Conservation (phyloP, 2,888 invertebrate genomes). For the Nysson spinosus region DNA sequence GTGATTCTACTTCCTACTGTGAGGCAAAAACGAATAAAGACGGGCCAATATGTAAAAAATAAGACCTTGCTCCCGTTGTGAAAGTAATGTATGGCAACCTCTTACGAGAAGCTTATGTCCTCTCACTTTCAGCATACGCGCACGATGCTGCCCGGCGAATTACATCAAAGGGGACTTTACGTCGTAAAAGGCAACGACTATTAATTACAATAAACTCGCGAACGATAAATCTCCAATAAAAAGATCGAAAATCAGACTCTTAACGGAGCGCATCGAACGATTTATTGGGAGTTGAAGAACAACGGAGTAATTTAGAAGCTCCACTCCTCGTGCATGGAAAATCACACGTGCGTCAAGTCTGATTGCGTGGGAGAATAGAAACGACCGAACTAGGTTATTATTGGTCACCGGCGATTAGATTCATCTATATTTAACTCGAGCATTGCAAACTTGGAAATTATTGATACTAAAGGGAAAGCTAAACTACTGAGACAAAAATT, state of each 20-base stretch:
- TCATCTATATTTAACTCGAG: slow-evolving; percentile 24
- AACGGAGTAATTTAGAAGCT: slow-evolving; percentile 2
- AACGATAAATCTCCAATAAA: slow-evolving; percentile 16
- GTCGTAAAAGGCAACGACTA: slow-evolving; percentile 28
- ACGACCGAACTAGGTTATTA: slow-evolving; percentile 11
- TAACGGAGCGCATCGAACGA: too few relatives aligned
- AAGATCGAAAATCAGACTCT: slow-evolving; percentile 4
- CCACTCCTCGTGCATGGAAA: background rate
- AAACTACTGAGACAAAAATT: too few relatives aligned
- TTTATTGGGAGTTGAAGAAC: too few relatives aligned
- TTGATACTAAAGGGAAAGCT: too few relatives aligned
- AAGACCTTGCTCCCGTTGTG: slow-evolving; percentile 61
- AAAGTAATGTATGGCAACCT: slow-evolving; percentile 51
- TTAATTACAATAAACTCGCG: slow-evolving; percentile 23
- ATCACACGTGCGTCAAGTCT: slow-evolving; percentile 3
- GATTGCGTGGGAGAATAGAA: slow-evolving; percentile 23
- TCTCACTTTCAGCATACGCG: slow-evolving; percentile 55
- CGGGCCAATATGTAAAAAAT: slow-evolving; percentile 29
- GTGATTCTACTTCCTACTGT: too few relatives aligned
- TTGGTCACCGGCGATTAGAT: slow-evolving; percentile 5
- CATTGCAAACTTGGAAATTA: too few relatives aligned
- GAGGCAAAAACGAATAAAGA: slow-evolving; percentile 1
- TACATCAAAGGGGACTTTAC: slow-evolving; percentile 38
- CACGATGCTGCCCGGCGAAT: slow-evolving; percentile 42
- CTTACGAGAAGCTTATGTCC: slow-evolving; percentile 50